A percentile compares a stretch with the other conserved stretches of the same genome.
Evolutionary conservation across 2,797 vertebrate genomes (phyloP).

Genomic region (Pseudochaenichthys georgianus): DNA sequence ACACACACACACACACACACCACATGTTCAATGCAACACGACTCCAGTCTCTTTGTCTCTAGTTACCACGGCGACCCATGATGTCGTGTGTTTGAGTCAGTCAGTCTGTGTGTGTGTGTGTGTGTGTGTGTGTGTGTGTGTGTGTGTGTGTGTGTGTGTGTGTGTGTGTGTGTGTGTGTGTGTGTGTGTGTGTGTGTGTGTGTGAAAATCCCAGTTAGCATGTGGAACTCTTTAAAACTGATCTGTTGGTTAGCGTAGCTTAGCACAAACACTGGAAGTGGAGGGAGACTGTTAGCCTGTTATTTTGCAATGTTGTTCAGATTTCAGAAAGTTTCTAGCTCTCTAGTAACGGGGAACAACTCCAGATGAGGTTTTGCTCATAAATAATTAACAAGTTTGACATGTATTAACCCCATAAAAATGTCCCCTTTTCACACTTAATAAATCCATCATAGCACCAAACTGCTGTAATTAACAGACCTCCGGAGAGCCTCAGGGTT

Average conservation of each 20-base stretch:
- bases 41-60: conserved; percentile 35
- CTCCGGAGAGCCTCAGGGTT: conserved; percentile 4
- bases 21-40: conserved; percentile 58
- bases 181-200: conserved; percentile 5
- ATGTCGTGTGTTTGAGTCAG: conserved; percentile 2
- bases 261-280: conserved; percentile 2
- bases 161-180: not conserved
- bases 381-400: no score
- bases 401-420: no score
- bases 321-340: not conserved
- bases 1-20: conserved; percentile 10
- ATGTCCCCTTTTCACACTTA: no score
- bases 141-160: not conserved
- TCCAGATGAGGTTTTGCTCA: no score
- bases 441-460: no score
- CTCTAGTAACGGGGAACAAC: not conserved
- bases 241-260: conserved; percentile 5
- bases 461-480: no score
- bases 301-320: not conserved
- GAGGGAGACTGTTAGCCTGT: conserved; percentile 4
- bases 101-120: no score
- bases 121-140: no score
- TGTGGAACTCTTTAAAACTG: not conserved
- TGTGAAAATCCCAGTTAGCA: conserved; percentile 1
- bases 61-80: conserved; percentile 46